Evolutionary conservation across 2,797 vertebrate species (phyloP).

Genomic region (Mionectes olivaceus): DNA sequence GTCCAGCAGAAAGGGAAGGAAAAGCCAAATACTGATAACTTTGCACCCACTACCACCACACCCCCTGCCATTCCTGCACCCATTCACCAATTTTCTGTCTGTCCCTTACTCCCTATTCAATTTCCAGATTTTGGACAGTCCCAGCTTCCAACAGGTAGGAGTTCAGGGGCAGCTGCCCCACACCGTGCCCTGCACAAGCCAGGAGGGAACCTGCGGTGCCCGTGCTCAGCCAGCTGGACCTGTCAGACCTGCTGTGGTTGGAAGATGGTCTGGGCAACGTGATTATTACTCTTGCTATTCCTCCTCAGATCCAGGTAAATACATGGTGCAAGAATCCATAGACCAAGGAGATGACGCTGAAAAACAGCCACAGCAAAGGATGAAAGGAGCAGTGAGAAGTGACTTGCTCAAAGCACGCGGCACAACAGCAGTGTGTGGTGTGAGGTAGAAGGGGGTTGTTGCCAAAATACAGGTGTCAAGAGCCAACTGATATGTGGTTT

Average conservation of each 20-base stretch:
- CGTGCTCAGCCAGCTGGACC: neutral
- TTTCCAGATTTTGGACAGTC: neutral
- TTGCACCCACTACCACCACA: neutral
- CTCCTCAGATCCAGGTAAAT: conserved; percentile 3
- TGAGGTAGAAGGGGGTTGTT: neutral
- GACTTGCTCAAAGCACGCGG: neutral
- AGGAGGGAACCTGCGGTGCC: neutral
- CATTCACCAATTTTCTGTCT: neutral
- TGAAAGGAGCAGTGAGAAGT: neutral
- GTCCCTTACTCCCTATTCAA: neutral
- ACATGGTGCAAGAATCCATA: neutral
- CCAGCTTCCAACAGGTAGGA: neutral
- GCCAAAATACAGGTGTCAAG: neutral
- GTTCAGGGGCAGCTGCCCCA: neutral
- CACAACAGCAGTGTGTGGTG: neutral
- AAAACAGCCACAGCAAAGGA: conserved; percentile 3
- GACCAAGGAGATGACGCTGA: neutral
- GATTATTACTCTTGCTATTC: neutral
- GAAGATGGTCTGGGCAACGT: neutral
- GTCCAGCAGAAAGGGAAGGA: neutral
- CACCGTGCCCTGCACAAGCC: rapidly evolving
- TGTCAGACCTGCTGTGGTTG: conserved; percentile 37
- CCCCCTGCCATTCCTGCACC: neutral
- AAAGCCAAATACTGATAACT: neutral
- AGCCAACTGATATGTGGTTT: neutral